These are phyloP conservation scores for Poeciliopsis prolifica DNA, from an alignment of 2,113 vertebrate genomes.

Conservation along the genomic window DNA sequence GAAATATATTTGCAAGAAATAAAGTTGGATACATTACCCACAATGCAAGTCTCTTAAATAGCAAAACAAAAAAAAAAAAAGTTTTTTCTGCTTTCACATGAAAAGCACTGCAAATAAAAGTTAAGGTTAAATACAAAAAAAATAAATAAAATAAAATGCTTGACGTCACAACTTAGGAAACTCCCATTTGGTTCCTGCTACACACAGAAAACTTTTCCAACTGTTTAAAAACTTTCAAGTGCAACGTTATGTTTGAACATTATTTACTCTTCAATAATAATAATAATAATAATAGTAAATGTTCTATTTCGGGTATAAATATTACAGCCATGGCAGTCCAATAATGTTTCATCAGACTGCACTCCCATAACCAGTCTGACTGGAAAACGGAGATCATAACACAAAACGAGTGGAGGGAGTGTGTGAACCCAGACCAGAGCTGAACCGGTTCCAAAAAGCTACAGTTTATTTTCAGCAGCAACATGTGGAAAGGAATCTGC, in stretches of 20 bases:
- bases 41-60: not conserved
- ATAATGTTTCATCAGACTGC: not conserved
- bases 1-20: not conserved
- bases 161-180: not conserved
- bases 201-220: not conserved
- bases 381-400: not conserved
- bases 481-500: not conserved
- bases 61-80: too few relatives aligned
- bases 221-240: not conserved
- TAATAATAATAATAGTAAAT: too few relatives aligned
- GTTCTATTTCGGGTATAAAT: not conserved
- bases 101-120: too few relatives aligned
- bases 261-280: too few relatives aligned
- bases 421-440: not conserved
- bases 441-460: not conserved
- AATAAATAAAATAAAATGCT: not conserved
- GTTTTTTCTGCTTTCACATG: too few relatives aligned
- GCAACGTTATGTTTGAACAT: not conserved
- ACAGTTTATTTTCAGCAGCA: not conserved
- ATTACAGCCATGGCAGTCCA: not conserved
- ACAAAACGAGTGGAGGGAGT: not conserved
- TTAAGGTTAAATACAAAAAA: not conserved
- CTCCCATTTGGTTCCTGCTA: not conserved
- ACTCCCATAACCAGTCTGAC: not conserved
- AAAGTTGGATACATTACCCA: not conserved